Conservation (phyloP, 2,797 vertebrate genomes). For the Iguana delicatissima region DNA sequence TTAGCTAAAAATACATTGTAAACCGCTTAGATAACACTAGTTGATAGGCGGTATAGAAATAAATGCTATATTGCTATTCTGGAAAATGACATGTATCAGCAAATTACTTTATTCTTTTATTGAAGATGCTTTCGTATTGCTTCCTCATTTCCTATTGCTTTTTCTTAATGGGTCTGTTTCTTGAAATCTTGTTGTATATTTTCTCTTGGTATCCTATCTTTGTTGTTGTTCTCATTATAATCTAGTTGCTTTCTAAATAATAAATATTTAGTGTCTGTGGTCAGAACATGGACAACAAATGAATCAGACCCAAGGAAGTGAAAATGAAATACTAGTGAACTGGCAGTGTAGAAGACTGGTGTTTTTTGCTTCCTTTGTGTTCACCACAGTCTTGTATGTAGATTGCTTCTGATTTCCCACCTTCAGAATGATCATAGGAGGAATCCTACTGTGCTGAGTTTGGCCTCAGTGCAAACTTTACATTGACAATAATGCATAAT, state of each 20-base stretch:
- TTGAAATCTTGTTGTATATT: conserved; percentile 34
- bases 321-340: conserved; percentile 12
- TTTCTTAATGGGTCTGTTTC: conserved; percentile 32
- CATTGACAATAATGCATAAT: fast-evolving
- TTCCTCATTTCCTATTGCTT: conserved; percentile 8
- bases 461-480: not conserved
- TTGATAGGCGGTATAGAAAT: too few relatives aligned
- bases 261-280: conserved; percentile 10
- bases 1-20: too few relatives aligned
- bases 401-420: conserved; percentile 7
- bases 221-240: conserved; percentile 31
- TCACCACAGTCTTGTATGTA: conserved; percentile 8
- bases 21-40: too few relatives aligned
- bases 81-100: conserved; percentile 58
- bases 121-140: not conserved
- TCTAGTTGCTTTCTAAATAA: conserved; percentile 26
- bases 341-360: not conserved
- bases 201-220: conserved; percentile 39
- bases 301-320: not conserved
- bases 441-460: not conserved
- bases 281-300: conserved; percentile 40
- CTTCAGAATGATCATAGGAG: not conserved
- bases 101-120: conserved; percentile 35
- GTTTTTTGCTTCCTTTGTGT: not conserved
- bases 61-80: too few relatives aligned